Percentiles rank a stretch among this genome's conserved stretches.
Evolutionary conservation across 1,140 invertebrate genomes (phyloP).

Genomic region (Dendroctonus valens): DNA sequence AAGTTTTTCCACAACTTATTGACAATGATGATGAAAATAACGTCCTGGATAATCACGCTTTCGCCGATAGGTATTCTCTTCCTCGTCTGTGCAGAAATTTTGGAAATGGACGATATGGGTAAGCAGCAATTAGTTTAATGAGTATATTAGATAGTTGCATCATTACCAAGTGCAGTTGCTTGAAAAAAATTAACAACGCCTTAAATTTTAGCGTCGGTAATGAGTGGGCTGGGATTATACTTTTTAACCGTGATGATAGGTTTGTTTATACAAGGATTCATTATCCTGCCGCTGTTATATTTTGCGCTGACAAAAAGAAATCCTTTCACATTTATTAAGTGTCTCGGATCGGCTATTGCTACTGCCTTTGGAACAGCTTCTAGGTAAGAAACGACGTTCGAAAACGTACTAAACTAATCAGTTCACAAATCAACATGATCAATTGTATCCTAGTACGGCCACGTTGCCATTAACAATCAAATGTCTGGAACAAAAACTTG

Average conservation of each 20-base stretch:
- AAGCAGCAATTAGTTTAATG: slow-evolving; percentile 37
- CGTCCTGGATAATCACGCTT: slow-evolving; percentile 72
- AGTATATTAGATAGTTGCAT: background rate
- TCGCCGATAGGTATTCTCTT: slow-evolving; percentile 83
- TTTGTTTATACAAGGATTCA: slow-evolving; percentile 75
- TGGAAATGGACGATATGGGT: slow-evolving; percentile 74
- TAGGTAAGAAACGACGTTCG: slow-evolving; percentile 43
- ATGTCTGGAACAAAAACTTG: slow-evolving; percentile 76
- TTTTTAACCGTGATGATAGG: slow-evolving; percentile 77
- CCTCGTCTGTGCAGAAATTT: slow-evolving; percentile 74
- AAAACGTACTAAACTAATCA: too few species aligned
- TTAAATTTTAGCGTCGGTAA: slow-evolving; percentile 50
- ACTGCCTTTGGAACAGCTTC: slow-evolving; percentile 80
- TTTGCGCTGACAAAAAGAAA: slow-evolving; percentile 64
- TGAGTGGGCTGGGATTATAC: slow-evolving; percentile 78
- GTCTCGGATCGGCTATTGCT: slow-evolving; percentile 71
- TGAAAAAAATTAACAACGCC: background rate
- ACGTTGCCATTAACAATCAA: slow-evolving; percentile 72
- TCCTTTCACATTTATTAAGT: slow-evolving; percentile 67
- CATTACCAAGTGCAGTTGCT: too few species aligned
- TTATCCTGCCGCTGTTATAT: slow-evolving; percentile 70
- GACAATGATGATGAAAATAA: slow-evolving; percentile 71
- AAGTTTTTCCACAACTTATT: slow-evolving; percentile 64
- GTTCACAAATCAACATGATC: too few species aligned
- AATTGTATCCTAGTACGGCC: slow-evolving; percentile 58